Percentiles rank a stretch among this genome's conserved stretches.
These are phyloP conservation scores for Tubulanus polymorphus DNA, from an alignment of 2,888 invertebrate species.

Conservation along the genomic window DNA sequence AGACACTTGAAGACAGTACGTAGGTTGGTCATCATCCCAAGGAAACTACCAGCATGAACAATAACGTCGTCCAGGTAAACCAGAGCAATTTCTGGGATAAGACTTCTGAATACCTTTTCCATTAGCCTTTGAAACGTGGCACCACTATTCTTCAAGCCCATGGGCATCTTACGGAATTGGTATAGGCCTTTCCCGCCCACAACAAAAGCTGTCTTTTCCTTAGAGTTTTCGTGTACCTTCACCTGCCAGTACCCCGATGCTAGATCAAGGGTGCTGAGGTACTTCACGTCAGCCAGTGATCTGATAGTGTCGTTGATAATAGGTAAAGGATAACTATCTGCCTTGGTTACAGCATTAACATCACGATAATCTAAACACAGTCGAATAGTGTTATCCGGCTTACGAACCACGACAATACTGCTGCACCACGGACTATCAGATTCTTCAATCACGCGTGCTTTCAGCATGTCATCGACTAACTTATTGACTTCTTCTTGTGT, in stretches of 20 bases:
- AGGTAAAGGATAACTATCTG: not conserved
- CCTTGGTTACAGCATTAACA: not conserved
- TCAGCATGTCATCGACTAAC: not conserved
- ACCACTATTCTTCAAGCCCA: not conserved
- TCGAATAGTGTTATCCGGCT: not conserved
- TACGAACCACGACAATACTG: not conserved
- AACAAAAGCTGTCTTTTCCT: slow-evolving; percentile 2
- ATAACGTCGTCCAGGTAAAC: slow-evolving; percentile 1
- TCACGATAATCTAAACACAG: slow-evolving; percentile 3
- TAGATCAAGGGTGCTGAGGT: slow-evolving; percentile 11
- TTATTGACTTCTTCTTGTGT: not conserved
- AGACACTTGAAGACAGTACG: slow-evolving; percentile 6
- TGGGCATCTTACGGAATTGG: not conserved
- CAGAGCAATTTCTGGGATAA: not conserved
- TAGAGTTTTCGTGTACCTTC: not conserved
- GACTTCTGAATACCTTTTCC: not conserved
- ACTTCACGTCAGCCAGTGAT: not conserved
- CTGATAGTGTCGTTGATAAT: not conserved
- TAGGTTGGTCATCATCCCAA: slow-evolving; percentile 1
- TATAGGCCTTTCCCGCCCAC: not conserved
- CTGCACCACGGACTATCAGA: not conserved
- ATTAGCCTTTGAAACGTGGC: not conserved
- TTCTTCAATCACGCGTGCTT: not conserved
- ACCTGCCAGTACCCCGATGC: slow-evolving; percentile 17
- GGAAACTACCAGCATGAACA: not conserved